Conservation (phyloP, 2,797 vertebrate genomes). For the Oreonectes daqikongensis region DNA sequence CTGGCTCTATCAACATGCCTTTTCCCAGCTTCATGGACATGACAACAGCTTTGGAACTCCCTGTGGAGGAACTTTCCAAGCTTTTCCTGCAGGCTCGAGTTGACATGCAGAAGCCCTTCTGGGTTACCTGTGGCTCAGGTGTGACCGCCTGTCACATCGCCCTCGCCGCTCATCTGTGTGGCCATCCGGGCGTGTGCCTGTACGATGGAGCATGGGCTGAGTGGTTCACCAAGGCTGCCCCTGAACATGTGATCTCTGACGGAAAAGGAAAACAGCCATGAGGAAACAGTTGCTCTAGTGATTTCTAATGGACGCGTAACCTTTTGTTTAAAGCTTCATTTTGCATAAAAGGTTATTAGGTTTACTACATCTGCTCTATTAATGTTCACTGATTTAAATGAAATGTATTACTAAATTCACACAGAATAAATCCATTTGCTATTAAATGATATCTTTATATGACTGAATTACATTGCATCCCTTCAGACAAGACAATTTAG, state of each 20-base stretch:
- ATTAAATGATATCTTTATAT: background rate
- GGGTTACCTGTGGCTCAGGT: conserved; percentile 87
- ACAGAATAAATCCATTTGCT: background rate
- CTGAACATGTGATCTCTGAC: conserved; percentile 81
- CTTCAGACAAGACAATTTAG: background rate
- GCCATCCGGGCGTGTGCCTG: conserved; percentile 81
- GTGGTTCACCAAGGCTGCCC: conserved; percentile 85
- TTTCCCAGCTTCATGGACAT: conserved; percentile 83
- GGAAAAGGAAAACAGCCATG: conserved; percentile 66
- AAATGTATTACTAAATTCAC: background rate
- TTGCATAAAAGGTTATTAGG: background rate
- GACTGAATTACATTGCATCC: background rate
- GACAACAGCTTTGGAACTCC: conserved; percentile 79
- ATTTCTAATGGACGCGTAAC: background rate
- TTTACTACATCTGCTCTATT: background rate
- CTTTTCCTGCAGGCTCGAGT: conserved; percentile 83
- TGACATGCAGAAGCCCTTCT: conserved; percentile 81
- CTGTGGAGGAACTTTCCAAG: conserved; percentile 74
- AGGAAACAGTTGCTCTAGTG: conserved; percentile 7
- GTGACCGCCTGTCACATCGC: conserved; percentile 90
- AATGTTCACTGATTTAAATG: background rate
- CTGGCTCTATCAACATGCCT: conserved; percentile 85
- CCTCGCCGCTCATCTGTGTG: conserved; percentile 87
- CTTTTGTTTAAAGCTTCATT: background rate
- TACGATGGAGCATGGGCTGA: conserved; percentile 95